These are phyloP conservation scores for Thereva nobilitata DNA, from an alignment of 2,888 invertebrate species.

Conservation along the genomic window DNA sequence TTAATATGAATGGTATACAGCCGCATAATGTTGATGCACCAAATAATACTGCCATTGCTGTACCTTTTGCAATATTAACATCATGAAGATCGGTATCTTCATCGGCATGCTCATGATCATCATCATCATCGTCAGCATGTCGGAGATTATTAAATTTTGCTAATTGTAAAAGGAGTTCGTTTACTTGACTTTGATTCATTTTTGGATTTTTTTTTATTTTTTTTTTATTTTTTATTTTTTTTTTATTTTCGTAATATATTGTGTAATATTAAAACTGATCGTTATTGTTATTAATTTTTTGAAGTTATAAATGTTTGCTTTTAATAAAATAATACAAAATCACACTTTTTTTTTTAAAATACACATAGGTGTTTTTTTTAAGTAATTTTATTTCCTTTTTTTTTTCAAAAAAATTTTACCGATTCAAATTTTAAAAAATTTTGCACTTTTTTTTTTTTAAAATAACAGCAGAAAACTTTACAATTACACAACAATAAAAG, in stretches of 20 bases:
- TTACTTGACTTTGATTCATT: conserved; percentile 17
- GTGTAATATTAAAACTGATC: neutral
- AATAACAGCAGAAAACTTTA: neutral
- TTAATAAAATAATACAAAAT: no score
- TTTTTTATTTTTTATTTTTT: neutral
- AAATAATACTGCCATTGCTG: conserved; percentile 79
- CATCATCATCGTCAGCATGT: conserved; percentile 42
- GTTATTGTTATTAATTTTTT: no score
- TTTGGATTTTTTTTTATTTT: neutral
- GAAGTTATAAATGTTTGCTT: no score
- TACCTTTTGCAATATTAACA: conserved; percentile 72
- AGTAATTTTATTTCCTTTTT: no score
- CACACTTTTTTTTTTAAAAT: no score
- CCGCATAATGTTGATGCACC: conserved; percentile 76
- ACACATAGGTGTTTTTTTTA: no score
- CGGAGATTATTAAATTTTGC: neutral
- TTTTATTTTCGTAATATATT: neutral
- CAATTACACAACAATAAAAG: neutral
- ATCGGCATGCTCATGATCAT: conserved; percentile 42
- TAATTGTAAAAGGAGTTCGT: neutral
- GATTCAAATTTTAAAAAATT: no score
- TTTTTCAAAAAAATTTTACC: no score
- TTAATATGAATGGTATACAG: conserved; percentile 71
- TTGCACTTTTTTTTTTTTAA: no score
- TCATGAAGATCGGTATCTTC: conserved; percentile 56